Conservation (phyloP, 1,140 invertebrate species). For the Babylonia areolata region DNA sequence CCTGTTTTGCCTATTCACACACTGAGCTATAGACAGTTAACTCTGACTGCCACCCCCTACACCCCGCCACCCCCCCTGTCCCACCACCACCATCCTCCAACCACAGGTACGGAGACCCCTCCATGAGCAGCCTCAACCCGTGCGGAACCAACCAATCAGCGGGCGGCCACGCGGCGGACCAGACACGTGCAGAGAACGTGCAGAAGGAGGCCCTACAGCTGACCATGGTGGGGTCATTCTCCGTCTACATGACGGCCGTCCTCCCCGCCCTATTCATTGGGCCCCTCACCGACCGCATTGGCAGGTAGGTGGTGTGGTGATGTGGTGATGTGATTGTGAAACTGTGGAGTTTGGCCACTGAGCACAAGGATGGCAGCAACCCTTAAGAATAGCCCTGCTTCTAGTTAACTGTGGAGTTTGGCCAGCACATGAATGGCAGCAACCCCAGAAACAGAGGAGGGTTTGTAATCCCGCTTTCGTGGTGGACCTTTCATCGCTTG, state of each 20-base stretch:
- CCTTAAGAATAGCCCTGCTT: too few species aligned
- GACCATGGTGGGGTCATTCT: neutral
- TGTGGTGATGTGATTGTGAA: too few species aligned
- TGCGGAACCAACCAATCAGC: neutral
- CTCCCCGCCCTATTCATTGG: slow-evolving; percentile 28
- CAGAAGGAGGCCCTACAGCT: slow-evolving; percentile 18
- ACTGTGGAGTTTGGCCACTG: too few species aligned
- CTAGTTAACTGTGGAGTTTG: too few species aligned
- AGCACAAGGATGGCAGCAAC: too few species aligned
- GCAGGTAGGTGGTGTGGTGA: too few species aligned
- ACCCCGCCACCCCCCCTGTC: neutral
- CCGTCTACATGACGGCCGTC: slow-evolving; percentile 22
- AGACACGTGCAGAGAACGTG: neutral
- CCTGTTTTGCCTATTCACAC: neutral
- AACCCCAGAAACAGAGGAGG: too few species aligned
- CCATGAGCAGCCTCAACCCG: slow-evolving; percentile 33
- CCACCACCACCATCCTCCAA: too few species aligned
- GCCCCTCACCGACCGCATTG: neutral
- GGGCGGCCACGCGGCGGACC: neutral
- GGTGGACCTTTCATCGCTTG: too few species aligned
- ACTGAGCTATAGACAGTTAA: neutral
- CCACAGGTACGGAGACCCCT: slow-evolving; percentile 24
- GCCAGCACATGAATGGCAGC: too few species aligned
- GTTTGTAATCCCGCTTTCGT: too few species aligned
- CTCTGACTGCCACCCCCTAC: too few species aligned